Percentiles rank a stretch among this genome's conserved stretches.
phyloP scores from a whole-genome alignment of 1,140 invertebrate species.

The Cotesia typhae region DNA sequence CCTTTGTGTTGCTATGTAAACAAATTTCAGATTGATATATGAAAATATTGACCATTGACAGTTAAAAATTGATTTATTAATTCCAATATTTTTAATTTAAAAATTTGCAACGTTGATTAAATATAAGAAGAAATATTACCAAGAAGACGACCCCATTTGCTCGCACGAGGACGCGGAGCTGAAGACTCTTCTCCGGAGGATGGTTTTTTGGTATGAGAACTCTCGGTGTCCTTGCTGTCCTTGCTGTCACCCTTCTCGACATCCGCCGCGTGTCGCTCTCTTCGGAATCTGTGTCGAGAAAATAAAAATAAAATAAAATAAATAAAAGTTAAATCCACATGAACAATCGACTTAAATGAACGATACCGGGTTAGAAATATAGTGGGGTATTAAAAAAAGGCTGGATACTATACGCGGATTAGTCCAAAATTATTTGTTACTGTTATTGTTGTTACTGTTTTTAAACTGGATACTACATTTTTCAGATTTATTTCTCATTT shows the following conservation, averaged over 20 bases:
- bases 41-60: too few species aligned
- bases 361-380: slow-evolving; percentile 19
- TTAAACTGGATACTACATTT: slow-evolving; percentile 7
- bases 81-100: too few species aligned
- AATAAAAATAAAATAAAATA: slow-evolving; percentile 19
- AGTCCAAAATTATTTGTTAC: slow-evolving; percentile 3
- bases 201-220: slow-evolving; percentile 68
- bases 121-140: slow-evolving; percentile 57
- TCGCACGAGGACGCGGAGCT: slow-evolving; percentile 64
- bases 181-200: slow-evolving; percentile 67
- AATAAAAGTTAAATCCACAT: slow-evolving; percentile 31
- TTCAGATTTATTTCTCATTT: slow-evolving; percentile 22
- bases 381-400: slow-evolving; percentile 30
- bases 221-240: slow-evolving; percentile 61
- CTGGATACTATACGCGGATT: slow-evolving; percentile 34
- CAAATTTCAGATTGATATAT: too few species aligned
- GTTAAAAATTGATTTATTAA: too few species aligned
- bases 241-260: slow-evolving; percentile 72
- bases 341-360: slow-evolving; percentile 6
- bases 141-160: slow-evolving; percentile 84
- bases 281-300: slow-evolving; percentile 57
- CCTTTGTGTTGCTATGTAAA: too few species aligned
- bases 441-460: slow-evolving; percentile 10
- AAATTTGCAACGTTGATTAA: too few species aligned
- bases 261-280: slow-evolving; percentile 66